phyloP scores from a whole-genome alignment of 2,888 invertebrate genomes.

The Anoncus sp. region DNA sequence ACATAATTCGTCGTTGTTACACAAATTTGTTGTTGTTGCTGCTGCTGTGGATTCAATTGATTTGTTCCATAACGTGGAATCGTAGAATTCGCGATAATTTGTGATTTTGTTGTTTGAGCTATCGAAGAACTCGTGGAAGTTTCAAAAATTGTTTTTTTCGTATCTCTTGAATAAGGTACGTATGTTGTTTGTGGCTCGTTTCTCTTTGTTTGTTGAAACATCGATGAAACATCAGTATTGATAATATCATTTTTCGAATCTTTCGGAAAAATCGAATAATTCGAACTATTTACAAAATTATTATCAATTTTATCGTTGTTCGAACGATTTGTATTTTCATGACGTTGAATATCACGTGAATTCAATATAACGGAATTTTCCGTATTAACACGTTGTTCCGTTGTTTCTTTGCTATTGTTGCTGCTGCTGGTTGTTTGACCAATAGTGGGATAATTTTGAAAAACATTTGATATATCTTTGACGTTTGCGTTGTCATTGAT shows the following conservation, averaged over 20 bases:
- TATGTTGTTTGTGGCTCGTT: slow-evolving; percentile 71
- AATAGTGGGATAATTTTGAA: slow-evolving; percentile 63
- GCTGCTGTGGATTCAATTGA: slow-evolving; percentile 40
- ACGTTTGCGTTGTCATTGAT: slow-evolving; percentile 53
- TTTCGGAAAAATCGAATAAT: slow-evolving; percentile 53
- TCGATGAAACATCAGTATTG: slow-evolving; percentile 59
- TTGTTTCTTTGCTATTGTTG: slow-evolving; percentile 40
- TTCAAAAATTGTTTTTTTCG: slow-evolving; percentile 68
- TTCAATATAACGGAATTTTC: slow-evolving; percentile 37
- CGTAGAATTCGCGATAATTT: slow-evolving; percentile 62
- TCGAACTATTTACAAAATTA: slow-evolving; percentile 28
- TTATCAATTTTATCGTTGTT: slow-evolving; percentile 44
- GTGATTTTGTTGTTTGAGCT: slow-evolving; percentile 65
- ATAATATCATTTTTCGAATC: slow-evolving; percentile 43
- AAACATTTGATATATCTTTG: slow-evolving; percentile 68
- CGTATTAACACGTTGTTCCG: slow-evolving; percentile 27
- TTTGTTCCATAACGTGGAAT: slow-evolving; percentile 60
- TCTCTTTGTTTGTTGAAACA: slow-evolving; percentile 72
- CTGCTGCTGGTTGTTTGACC: too few relatives aligned
- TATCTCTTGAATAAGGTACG: slow-evolving; percentile 72
- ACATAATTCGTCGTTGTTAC: slow-evolving; percentile 76
- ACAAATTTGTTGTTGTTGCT: slow-evolving; percentile 61
- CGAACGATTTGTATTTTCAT: slow-evolving; percentile 25
- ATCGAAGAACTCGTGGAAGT: slow-evolving; percentile 40
- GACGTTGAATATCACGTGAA: slow-evolving; percentile 44